Base-by-base conservation (phyloP, 2,888 invertebrate genomes). In the Microchrysa polita region DNA sequence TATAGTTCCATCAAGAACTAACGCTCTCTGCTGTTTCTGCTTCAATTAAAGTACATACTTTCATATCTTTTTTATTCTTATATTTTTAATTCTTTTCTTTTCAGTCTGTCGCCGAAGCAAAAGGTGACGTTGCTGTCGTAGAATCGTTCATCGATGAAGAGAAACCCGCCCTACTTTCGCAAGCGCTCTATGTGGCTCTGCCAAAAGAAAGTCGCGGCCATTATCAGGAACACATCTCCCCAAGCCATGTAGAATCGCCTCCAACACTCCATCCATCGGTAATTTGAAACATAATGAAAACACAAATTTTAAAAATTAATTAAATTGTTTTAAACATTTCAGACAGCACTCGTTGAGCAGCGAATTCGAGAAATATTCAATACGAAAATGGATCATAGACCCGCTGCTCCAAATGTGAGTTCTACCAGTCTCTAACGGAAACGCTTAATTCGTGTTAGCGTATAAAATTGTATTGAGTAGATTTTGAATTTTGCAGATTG, bases 321-420 rank as follows among this genome's bases (percentile, higher is more conserved):
- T 34, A 34, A 34, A n/a, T n/a, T n/a, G n/a, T n/a, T 34, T 34
- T 34, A 34, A 34, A 2, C 2, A 34, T 34, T 59, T n/a, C 20
- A 65, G 65, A 48, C 9, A 27, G 20, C 27, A 0, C 57, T 69
- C 12, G 2, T 55, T 2, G 52, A 67, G n/a, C 12, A 67, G 61
- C 44, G 40, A 40, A 71, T 74, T 20, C 55, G 48, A 23, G 63
- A 63, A 34, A 67, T 74, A 20, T 73, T 72, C 18, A 9, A 52
- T 18, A 9, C 16, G 52, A 14, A 34, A 34, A 18, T 20, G 61
- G 59, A 48, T n/a, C 55, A 9, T 42, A 48, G 63, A 5, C 18
- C 59, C 5, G 67, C 48, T 10, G 9, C 18, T n/a, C 18, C 55
- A 69, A 69, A 55, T 57, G 75, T 75, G 65, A 75, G 16, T 75